Base-by-base conservation (phyloP, 2,113 vertebrate species). In the Nerophis lumbriciformis region DNA sequence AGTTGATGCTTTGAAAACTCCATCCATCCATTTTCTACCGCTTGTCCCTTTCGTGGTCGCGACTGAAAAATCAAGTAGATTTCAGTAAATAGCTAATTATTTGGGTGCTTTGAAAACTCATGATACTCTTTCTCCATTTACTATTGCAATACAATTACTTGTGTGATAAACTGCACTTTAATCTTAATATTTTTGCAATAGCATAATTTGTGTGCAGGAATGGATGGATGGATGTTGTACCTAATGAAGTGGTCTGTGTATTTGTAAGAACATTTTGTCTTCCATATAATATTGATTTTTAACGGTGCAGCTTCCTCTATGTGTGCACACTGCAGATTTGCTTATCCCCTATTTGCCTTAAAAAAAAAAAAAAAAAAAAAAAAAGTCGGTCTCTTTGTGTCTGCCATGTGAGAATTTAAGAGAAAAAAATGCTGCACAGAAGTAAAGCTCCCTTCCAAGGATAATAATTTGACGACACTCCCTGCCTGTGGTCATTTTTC, bases 381-480 rank as follows among this genome's bases (percentile, higher is more conserved):
- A 44, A 19, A 38, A 44, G 39, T 16, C 55, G 21, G 55, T 44
- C 55, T 57, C 55, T 57, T 57, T 57, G 55, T 57, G 39, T 57
- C 55, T 57, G 55, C 55, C 44, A 57, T 57, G 42, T 57, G 55
- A 57, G 55, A 44, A 57, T 57, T 44, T 16, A 28, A 5, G 10
- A 9, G 9, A 16, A 13, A 56, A 55, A 57, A 57, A 57, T 3
- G 19, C 16, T 38, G 35, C 48, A 50, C 16, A 57, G 11, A 61
- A 57, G 15, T 8, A 37, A 55, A 42, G 15, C 54, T 47, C 47
- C 15, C 58, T 36, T 14, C 45, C 45, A 50, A 19, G 39, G 75
- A 52, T 67, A 57, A 78, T 85, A 81, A 90, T 91, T 90, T 91
- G 86, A 55, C 68, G 89, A 91, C 90, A 73, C 83, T 90, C 90